Evolutionary conservation across 2,113 vertebrate genomes (phyloP), one percentile per base, ranked within the genome.

Genomic region (Laticauda colubrina): DNA sequence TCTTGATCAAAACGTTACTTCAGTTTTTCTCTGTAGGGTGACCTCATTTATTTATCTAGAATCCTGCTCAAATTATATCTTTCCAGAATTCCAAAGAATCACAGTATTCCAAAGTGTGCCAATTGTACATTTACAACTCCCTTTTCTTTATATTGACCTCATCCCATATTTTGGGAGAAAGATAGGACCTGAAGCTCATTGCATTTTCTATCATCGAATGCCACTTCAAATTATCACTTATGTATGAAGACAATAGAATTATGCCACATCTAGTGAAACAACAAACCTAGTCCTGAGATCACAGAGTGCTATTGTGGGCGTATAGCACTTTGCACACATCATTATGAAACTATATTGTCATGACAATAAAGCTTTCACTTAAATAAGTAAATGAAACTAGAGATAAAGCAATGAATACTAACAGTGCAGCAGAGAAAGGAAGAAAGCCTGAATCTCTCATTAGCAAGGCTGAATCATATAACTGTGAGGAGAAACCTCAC

Each of bases 401-500:
- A 51, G 48, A 88, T 51, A 88, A 51, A 81, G 75, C 75, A 81
- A 81, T 81, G 75, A 81, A 53, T 29, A 88, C 51, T 51, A 59
- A 26, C 7, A 55, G 11, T 5, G 45, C 51, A 89, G 56, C 12
- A 43, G 24, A 88, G 54, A 88, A 64, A 29, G 59, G n/a, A 43
- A 54, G 51, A 61, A 34, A 59, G 45, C 55, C 55, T 48, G n/a
- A 8, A 26, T 56, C 29, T 34, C 8, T 23, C 29, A 24, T 57
- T 53, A n/a, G 48, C 69, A 14, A 29, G 23, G 18, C 1, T 43
- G 51, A 0, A 26, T 51, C 39, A 24, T n/a, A 85, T 51, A 34
- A 69, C 90, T 93, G 7, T 45, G 54, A 90, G 69, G 53, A 96
- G 57, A 29, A 87, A 21, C 24, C 15, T 34, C 87, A 95, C 5